A percentile compares a stretch with the other conserved stretches of the same genome.
These are phyloP conservation scores for Falco concolor DNA, from an alignment of 2,797 vertebrate genomes.

Conservation along the genomic window DNA sequence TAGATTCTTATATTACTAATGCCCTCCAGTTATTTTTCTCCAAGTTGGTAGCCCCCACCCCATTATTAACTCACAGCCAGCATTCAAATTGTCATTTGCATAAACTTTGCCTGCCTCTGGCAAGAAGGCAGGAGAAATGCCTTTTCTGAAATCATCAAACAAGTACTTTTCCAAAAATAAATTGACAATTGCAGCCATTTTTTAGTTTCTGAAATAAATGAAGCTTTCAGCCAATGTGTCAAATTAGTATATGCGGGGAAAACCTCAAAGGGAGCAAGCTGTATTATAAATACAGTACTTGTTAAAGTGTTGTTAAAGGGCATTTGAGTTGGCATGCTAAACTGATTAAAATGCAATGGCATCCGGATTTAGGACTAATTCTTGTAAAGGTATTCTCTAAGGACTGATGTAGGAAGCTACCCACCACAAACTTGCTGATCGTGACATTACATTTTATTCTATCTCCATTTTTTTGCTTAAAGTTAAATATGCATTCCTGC, in stretches of 20 bases:
- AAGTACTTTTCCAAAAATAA: constrained; percentile 29
- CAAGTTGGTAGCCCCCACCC: background rate
- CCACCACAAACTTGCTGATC: background rate
- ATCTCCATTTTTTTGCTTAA: background rate
- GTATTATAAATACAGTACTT: background rate
- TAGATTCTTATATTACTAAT: background rate
- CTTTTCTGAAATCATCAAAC: constrained; percentile 32
- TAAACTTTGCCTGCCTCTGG: constrained; percentile 25
- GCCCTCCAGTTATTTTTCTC: constrained; percentile 13
- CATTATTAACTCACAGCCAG: constrained; percentile 12
- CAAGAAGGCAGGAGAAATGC: background rate
- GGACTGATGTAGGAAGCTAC: background rate
- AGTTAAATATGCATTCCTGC: background rate
- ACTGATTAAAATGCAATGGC: background rate
- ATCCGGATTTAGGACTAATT: background rate
- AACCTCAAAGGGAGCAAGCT: background rate
- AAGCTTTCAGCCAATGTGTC: background rate
- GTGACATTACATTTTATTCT: background rate
- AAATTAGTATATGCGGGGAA: background rate
- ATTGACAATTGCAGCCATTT: background rate
- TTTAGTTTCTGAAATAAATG: constrained; percentile 10
- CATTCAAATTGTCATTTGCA: constrained; percentile 30
- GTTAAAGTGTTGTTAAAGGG: constrained; percentile 13
- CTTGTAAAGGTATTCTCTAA: background rate
- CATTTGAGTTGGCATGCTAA: background rate